Conservation (phyloP, 2,797 vertebrate genomes). For the Sus cebifrons region DNA sequence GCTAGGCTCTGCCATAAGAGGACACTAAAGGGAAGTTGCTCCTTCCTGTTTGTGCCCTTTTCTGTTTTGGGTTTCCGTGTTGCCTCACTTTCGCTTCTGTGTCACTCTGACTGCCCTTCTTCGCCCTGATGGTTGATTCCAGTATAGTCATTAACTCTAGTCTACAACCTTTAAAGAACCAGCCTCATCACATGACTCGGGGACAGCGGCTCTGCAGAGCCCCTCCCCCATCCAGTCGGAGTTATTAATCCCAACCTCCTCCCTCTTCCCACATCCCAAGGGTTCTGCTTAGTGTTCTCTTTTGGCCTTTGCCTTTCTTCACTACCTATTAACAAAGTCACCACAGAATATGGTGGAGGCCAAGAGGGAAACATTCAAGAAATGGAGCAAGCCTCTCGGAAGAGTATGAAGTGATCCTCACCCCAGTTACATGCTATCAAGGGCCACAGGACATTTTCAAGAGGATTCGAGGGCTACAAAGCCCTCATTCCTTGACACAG, state of each 20-base stretch:
- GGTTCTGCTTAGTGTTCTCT: background rate
- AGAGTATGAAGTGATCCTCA: background rate
- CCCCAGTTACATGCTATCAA: background rate
- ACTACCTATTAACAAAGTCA: background rate
- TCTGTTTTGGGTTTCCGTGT: background rate
- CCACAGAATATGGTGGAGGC: background rate
- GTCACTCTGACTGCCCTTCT: background rate
- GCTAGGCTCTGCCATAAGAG: background rate
- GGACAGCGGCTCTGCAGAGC: background rate
- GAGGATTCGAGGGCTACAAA: background rate
- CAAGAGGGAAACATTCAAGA: conserved; percentile 15
- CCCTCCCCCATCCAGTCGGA: background rate
- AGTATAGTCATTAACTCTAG: background rate
- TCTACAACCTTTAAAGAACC: background rate
- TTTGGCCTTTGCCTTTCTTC: background rate
- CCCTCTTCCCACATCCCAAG: background rate
- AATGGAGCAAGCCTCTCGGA: conserved; percentile 20
- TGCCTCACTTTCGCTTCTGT: background rate
- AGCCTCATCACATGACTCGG: background rate
- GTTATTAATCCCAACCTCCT: background rate
- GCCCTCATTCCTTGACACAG: background rate
- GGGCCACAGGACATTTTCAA: background rate
- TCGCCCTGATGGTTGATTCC: background rate
- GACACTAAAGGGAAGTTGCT: background rate
- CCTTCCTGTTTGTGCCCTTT: background rate